These are phyloP conservation scores for Xanthostigma xanthostigma DNA, from an alignment of 2,888 invertebrate genomes.

Conservation along the genomic window DNA sequence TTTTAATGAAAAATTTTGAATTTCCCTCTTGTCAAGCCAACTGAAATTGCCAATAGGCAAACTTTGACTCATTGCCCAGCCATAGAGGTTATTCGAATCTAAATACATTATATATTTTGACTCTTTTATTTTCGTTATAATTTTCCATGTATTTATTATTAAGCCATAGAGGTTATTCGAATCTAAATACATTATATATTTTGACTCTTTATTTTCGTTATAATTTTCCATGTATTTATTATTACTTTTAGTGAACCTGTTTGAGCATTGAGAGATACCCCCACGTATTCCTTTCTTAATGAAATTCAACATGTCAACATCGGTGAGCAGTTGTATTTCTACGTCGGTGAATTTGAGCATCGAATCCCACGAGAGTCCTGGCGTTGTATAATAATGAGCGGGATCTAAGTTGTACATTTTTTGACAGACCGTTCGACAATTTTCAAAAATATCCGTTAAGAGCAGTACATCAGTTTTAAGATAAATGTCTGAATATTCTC, in stretches of 20 bases:
- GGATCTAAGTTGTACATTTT: conserved; percentile 16
- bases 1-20: conserved; percentile 4
- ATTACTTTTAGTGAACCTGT: conserved; percentile 20
- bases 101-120: conserved; percentile 17
- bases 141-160: no score
- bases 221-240: conserved; percentile 21
- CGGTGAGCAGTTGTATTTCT: conserved; percentile 20
- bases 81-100: conserved; percentile 20
- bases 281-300: conserved; percentile 19
- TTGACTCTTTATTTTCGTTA: no score
- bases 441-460: conserved; percentile 10
- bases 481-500: conserved; percentile 10
- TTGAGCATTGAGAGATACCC: conserved; percentile 19
- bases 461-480: conserved; percentile 10
- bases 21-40: conserved; percentile 14
- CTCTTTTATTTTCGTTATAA: conserved; percentile 9
- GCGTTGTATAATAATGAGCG: conserved; percentile 20
- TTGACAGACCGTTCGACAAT: conserved; percentile 9
- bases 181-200: no score
- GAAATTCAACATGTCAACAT: conserved; percentile 21
- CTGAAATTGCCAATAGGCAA: conserved; percentile 18
- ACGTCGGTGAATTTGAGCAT: conserved; percentile 21
- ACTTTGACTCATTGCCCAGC: conserved; percentile 14
- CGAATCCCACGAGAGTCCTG: conserved; percentile 21
- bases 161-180: no score